Conservation (phyloP, 2,113 vertebrate genomes). For the Zosterops lateralis region DNA sequence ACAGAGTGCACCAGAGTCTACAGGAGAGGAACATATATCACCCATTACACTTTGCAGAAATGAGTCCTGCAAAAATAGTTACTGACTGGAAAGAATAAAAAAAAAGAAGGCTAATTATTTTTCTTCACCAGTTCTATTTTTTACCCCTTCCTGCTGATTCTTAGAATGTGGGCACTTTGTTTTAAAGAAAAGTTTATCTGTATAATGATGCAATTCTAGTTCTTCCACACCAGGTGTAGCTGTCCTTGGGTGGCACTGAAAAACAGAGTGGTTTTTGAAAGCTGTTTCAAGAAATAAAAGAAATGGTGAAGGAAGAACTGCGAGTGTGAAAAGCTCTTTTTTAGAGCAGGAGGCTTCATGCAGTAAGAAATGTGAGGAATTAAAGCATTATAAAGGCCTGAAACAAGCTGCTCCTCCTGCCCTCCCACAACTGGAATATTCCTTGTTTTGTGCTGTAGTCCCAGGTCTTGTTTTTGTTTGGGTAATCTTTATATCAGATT, state of each 20-base stretch:
- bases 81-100: background rate
- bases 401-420: background rate
- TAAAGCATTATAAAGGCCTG: background rate
- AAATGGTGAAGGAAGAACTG: background rate
- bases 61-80: background rate
- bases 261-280: background rate
- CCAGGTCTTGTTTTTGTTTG: slow-evolving; percentile 3
- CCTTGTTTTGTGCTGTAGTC: background rate
- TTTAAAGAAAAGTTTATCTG: background rate
- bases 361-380: background rate
- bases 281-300: background rate
- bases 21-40: background rate
- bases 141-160: background rate
- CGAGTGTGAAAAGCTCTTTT: background rate
- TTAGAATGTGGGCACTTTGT: background rate
- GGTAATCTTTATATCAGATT: background rate
- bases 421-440: background rate
- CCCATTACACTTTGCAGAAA: background rate
- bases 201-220: background rate
- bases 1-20: background rate
- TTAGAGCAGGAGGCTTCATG: background rate
- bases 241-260: background rate
- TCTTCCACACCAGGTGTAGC: background rate
- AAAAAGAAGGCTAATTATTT: background rate
- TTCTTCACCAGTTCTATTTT: background rate